Evolutionary conservation across 1,140 invertebrate species (phyloP).

Genomic region (Saccostrea glomerata): DNA sequence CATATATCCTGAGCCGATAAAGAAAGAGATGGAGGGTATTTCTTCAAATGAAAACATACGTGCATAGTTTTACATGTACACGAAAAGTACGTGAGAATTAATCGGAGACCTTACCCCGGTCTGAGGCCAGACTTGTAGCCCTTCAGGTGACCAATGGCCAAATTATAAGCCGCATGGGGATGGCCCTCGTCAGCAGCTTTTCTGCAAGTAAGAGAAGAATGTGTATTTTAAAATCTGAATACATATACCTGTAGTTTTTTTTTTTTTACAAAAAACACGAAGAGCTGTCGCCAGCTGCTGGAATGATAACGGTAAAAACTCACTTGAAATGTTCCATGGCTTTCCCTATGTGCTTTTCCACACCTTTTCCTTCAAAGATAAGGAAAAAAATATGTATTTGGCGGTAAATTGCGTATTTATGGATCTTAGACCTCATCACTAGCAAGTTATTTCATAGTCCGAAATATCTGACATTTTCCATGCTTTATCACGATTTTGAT

Average conservation of each 20-base stretch:
- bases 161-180: conserved; percentile 82
- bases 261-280: neutral
- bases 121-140: conserved; percentile 78
- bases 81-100: too few relatives aligned
- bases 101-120: conserved; percentile 73
- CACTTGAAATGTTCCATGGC: conserved; percentile 82
- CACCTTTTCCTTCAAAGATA: conserved; percentile 77
- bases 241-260: too few relatives aligned
- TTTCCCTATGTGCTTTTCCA: conserved; percentile 78
- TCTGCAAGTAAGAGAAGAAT: conserved; percentile 65
- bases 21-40: too few relatives aligned
- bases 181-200: conserved; percentile 82
- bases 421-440: too few relatives aligned
- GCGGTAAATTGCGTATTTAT: too few relatives aligned
- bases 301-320: conserved; percentile 47
- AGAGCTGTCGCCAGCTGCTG: neutral
- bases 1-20: too few relatives aligned
- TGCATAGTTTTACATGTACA: too few relatives aligned
- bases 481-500: too few relatives aligned
- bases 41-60: too few relatives aligned
- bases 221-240: neutral
- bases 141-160: conserved; percentile 82
- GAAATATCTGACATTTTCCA: too few relatives aligned
- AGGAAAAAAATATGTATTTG: neutral
- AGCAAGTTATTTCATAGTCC: too few relatives aligned